phyloP scores from a whole-genome alignment of 2,888 invertebrate genomes.

The Schizaphis graminum region DNA sequence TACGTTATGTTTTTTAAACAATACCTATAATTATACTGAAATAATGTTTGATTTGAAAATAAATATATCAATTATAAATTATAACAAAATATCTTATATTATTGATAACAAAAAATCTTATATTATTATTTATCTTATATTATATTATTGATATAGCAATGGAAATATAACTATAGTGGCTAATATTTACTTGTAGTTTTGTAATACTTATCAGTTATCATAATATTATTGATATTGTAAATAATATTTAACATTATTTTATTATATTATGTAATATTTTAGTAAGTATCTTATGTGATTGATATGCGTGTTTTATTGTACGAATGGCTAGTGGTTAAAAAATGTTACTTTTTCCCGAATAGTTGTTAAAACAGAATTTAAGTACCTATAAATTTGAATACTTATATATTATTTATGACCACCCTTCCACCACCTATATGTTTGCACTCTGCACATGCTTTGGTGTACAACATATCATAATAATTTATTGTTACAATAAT shows the following conservation, averaged over 20 bases:
- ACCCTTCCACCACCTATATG: background rate
- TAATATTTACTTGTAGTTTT: background rate
- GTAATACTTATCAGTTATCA: background rate
- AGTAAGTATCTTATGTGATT: background rate
- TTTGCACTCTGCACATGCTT: background rate
- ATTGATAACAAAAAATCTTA: no score
- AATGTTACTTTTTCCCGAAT: background rate
- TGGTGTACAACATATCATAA: background rate
- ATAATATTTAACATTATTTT: background rate
- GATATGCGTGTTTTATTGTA: background rate
- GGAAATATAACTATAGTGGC: no score
- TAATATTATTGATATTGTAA: background rate
- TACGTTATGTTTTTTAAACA: background rate
- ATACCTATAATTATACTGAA: background rate
- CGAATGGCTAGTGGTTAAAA: background rate
- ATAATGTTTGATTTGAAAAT: background rate
- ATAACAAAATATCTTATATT: background rate
- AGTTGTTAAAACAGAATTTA: background rate
- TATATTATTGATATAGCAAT: background rate
- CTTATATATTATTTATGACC: constrained; percentile 7
- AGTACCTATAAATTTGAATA: background rate
- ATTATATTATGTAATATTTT: background rate
- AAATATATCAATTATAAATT: background rate
- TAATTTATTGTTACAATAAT: background rate
- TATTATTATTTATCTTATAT: no score